Base-by-base conservation (phyloP, 2,113 vertebrate genomes). In the Ceratotherium simum region DNA sequence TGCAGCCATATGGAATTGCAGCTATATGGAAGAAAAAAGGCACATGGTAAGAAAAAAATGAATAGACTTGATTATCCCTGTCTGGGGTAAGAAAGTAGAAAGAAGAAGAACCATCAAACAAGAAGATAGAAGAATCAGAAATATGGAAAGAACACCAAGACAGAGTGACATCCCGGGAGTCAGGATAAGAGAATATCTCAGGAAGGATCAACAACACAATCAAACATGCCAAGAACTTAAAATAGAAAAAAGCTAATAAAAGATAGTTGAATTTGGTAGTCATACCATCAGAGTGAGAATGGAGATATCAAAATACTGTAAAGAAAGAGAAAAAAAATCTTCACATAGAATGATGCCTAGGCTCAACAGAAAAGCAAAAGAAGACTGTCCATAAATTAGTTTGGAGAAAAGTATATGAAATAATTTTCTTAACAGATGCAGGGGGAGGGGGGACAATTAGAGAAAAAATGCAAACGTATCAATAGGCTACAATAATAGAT, bases 341-440 rank as follows among this genome's bases (percentile, higher is more conserved):
- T 79, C 73, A 54, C 14, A 54, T 33, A 84, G 79, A 90, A 46
- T 64, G 33, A 84, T 80, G n/a, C 18, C 27, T 58, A 39, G 33
- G 36, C n/a, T 83, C 21, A 90, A 83, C 3, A 88, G 76, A 95
- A 95, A 91, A 93, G 10, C n/a, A 88, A 83, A 81, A 56, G 42
- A 78, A n/a, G 20, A 60, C 1, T 27, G 51, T 56, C 48, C 13
- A 60, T 58, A 70, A 89, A 11, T 65, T 46, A 86, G 7, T 92
- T 65, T 70, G 6, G 62, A 39, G 13, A 82, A 75, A 90, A 88
- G 17, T 91, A 1, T 92, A 60, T 39, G 4, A 89, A 72, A 56
- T 65, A 64, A 64, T 81, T 78, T 93, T 56, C 69, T 91, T 70
- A 85, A 95, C 0, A 89, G 29, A 86, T 60, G 42, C 3, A 33